Base-by-base conservation (phyloP, 2,113 vertebrate genomes). In the Gambusia holbrooki region DNA sequence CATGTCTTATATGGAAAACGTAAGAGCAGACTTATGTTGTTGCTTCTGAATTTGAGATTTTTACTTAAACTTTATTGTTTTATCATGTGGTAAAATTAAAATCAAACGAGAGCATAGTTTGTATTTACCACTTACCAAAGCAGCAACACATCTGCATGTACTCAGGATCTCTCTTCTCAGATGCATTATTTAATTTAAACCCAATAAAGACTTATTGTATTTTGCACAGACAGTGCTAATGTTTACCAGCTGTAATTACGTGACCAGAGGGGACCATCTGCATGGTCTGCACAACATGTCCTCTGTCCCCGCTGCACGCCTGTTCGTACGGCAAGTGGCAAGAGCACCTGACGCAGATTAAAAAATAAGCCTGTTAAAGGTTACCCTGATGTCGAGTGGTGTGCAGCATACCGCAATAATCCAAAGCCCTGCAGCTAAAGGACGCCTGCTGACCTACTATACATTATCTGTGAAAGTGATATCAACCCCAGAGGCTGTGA, bases 301-400 rank as follows among this genome's bases (percentile, higher is more conserved):
- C 37, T 58, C 1, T 63, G 60, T 70, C 58, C 9, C 42, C 29
- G 69, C 40, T 1, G 60, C 35, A 5, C 14, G 42, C 51, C 54
- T 77, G 19, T 0, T 0, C 48, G 48, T 12, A 33, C 4, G 17
- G 3, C 74, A 29, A 74, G 30, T 63, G 64, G 77, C 37, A 82
- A 66, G 32, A 73, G 28, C 79, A 48, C 61, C 62, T 40, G 68
- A 48, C 73, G 74, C 77, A 84, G 90, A 83, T 89, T 82, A 88
- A 73, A 66, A 45, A 25, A 3, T 90, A 87, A 90, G 35, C 84
- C 71, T 62, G 78, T 85, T 90, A 88, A 82, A 80, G 40, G 70
- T 69, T 33, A 22, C 76, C 60, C 73, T 66, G 29, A 54, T 77
- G 35, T 77, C 68, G 48, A 42, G 11, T 48, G 6, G 28, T 45